Evolutionary conservation across 2,113 vertebrate genomes (phyloP), one percentile per base, ranked within the genome.

Genomic region (Rhabdornis inornatus): DNA sequence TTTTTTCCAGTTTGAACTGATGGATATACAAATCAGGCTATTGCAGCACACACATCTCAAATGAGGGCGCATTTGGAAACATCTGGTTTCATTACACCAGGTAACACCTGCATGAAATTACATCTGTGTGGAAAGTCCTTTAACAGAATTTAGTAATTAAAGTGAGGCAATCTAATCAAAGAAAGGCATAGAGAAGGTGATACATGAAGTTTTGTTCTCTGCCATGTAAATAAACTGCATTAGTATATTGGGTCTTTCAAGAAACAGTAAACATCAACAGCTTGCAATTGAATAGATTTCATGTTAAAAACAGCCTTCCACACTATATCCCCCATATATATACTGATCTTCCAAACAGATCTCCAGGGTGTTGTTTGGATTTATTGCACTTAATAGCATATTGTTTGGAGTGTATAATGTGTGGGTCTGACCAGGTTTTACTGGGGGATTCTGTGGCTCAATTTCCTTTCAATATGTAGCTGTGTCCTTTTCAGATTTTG

Each of bases 121-220:
- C 91, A 87, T 95, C 95, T 95, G 83, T 78, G 66, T 61, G 11
- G 81, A 95, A 96, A 94, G 91, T 83, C 79, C 87, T 97, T 95
- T 97, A 96, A 90, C 86, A 94, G 93, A 95, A 94, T 96, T 97
- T 95, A 91, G 87, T 96, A 97, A 97, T 97, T 97, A 96, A 95
- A 93, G 74, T 85, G 77, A 96, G 91, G 94, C 92, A 97, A 97
- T 95, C 91, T 94, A 97, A 97, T 97, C 95, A 97, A 90, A 95
- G 96, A 75, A 89, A 96, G 91, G 85, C 88, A 85, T 13, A 35
- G 80, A 77, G 90, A 96, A 95, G 88, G 95, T 93, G 94, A 95
- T 87, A 94, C 95, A 79, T 92, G 93, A 90, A 83, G 78, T 92
- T 94, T 95, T 66, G 49, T 92, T 96, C 82, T 82, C 77, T 86